Conservation (phyloP, 2,113 vertebrate genomes). For the Dolichotis patagonum region DNA sequence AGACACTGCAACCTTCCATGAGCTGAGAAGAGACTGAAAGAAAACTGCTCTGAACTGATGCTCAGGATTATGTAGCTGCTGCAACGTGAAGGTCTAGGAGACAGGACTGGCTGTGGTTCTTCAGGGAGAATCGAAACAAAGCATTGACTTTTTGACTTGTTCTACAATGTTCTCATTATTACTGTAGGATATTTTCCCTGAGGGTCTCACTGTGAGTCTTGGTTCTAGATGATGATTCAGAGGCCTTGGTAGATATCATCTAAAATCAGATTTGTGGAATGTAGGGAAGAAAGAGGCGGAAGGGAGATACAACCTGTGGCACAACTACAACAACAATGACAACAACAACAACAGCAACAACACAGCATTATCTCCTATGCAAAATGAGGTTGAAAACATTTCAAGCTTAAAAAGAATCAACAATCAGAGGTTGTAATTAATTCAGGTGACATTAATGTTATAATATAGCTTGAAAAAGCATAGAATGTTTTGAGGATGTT, state of each 20-base stretch:
- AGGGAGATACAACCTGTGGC: not conserved
- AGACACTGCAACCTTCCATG: too few species aligned
- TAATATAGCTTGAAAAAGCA: not conserved
- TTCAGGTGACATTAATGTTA: not conserved
- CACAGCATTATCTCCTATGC: not conserved
- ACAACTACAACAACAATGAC: not conserved
- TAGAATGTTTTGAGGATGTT: not conserved
- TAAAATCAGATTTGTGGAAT: not conserved
- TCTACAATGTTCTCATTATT: not conserved
- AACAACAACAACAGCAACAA: not conserved
- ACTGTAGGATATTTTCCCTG: not conserved
- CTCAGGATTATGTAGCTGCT: too few species aligned
- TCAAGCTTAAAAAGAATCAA: not conserved
- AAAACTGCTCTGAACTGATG: not conserved
- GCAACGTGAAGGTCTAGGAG: not conserved
- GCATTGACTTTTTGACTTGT: not conserved
- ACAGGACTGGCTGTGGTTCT: not conserved
- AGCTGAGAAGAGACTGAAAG: not conserved
- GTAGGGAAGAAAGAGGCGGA: not conserved
- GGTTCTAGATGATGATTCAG: not conserved
- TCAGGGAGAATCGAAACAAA: not conserved
- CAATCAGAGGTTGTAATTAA: not conserved
- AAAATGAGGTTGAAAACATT: not conserved
- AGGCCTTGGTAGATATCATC: not conserved
- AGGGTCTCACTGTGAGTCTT: not conserved